A percentile compares a stretch with the other conserved stretches of the same genome.
Evolutionary conservation across 2,888 invertebrate species (phyloP).

Genomic region (Cecidostiba fungosa): DNA sequence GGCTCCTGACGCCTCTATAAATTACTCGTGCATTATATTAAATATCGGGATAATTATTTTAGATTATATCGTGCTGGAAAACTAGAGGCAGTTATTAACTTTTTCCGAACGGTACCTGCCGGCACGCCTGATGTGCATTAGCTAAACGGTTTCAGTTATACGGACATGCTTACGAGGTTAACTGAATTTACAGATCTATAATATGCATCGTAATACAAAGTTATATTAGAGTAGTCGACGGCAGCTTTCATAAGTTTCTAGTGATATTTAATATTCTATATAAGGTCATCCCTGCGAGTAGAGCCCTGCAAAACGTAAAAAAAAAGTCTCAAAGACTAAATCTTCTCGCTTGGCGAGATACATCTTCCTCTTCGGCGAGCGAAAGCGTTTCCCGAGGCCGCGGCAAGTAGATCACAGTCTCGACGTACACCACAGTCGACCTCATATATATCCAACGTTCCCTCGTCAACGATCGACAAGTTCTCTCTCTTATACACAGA

Average conservation of each 20-base stretch:
- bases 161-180: not conserved
- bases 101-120: not conserved
- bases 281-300: no score
- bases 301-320: no score
- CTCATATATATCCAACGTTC: not conserved
- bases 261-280: no score
- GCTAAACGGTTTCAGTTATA: not conserved
- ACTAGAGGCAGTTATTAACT: not conserved
- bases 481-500: not conserved
- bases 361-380: constrained; percentile 7
- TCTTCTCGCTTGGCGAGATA: not conserved
- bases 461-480: constrained; percentile 23
- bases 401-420: constrained; percentile 16
- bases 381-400: constrained; percentile 18
- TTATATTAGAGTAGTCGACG: no score
- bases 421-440: not conserved
- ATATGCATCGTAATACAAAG: no score
- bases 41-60: constrained; percentile 25
- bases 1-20: not conserved
- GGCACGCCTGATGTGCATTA: not conserved
- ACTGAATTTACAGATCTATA: not conserved
- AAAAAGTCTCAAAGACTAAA: not conserved
- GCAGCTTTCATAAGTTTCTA: no score
- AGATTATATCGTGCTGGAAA: not conserved
- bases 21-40: not conserved